These are phyloP conservation scores for Brachylomia viminalis DNA, from an alignment of 2,888 invertebrate species.

Conservation along the genomic window DNA sequence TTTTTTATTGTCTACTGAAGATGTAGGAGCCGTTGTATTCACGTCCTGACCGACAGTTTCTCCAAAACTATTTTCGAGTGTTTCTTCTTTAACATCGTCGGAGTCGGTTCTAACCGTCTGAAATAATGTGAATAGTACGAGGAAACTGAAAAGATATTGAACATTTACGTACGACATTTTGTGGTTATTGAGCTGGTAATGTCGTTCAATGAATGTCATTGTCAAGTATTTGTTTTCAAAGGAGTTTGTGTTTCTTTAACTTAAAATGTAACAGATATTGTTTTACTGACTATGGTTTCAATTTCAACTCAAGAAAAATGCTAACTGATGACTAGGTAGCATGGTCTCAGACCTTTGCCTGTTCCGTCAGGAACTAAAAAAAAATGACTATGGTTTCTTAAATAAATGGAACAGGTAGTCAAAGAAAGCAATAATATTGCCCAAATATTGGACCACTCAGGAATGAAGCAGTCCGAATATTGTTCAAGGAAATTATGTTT, in stretches of 20 bases:
- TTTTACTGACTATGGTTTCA: not conserved
- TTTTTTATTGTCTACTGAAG: slow-evolving; percentile 67
- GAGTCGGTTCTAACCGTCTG: slow-evolving; percentile 65
- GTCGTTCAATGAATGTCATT: slow-evolving; percentile 21
- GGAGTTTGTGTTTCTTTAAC: slow-evolving; percentile 21
- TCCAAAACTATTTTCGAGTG: slow-evolving; percentile 67
- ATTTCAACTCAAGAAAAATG: too few relatives aligned
- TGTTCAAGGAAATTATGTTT: slow-evolving; percentile 66
- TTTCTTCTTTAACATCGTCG: slow-evolving; percentile 70
- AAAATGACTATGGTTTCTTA: not conserved
- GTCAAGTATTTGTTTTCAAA: slow-evolving; percentile 5
- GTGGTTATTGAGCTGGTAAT: slow-evolving; percentile 38
- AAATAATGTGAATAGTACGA: slow-evolving; percentile 74
- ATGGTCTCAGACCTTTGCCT: too few relatives aligned
- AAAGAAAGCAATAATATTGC: slow-evolving; percentile 62
- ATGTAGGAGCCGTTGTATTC: slow-evolving; percentile 68
- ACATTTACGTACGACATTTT: slow-evolving; percentile 67
- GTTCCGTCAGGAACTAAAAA: too few relatives aligned
- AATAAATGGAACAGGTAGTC: not conserved
- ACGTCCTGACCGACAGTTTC: slow-evolving; percentile 63
- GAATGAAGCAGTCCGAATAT: slow-evolving; percentile 65
- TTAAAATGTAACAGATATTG: not conserved
- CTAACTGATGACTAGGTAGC: too few relatives aligned
- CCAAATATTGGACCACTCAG: slow-evolving; percentile 65
- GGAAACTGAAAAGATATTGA: slow-evolving; percentile 66